Conservation (phyloP, 2,113 vertebrate genomes). For the Corapipo altera region DNA sequence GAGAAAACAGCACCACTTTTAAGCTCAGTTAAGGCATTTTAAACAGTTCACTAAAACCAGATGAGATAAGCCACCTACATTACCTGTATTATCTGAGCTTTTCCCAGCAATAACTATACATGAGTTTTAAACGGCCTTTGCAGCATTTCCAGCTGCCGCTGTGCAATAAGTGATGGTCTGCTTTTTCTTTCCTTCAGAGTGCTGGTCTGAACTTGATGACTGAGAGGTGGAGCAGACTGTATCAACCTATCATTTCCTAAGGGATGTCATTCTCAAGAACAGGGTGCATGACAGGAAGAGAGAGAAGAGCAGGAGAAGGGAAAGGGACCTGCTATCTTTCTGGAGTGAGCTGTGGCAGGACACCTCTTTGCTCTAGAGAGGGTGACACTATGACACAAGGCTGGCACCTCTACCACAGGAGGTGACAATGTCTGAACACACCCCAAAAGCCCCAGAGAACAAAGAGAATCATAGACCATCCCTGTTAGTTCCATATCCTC, state of each 20-base stretch:
- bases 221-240: not conserved
- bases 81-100: not conserved
- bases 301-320: not conserved
- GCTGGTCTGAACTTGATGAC: not conserved
- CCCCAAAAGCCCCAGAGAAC: not conserved
- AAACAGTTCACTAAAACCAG: not conserved
- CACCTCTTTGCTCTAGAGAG: not conserved
- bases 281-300: not conserved
- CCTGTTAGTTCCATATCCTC: not conserved
- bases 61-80: not conserved
- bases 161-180: not conserved
- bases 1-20: not conserved
- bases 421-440: not conserved
- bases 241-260: not conserved
- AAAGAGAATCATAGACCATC: not conserved
- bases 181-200: not conserved
- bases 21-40: not conserved
- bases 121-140: not conserved
- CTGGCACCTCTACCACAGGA: not conserved
- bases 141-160: not conserved
- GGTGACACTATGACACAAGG: not conserved
- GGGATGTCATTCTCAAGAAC: not conserved
- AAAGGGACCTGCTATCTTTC: not conserved
- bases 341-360: not conserved
- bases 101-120: not conserved